A percentile compares a stretch with the other conserved stretches of the same genome.
phyloP scores from a whole-genome alignment of 2,113 vertebrate species.

The Tychaedon coryphoeus region DNA sequence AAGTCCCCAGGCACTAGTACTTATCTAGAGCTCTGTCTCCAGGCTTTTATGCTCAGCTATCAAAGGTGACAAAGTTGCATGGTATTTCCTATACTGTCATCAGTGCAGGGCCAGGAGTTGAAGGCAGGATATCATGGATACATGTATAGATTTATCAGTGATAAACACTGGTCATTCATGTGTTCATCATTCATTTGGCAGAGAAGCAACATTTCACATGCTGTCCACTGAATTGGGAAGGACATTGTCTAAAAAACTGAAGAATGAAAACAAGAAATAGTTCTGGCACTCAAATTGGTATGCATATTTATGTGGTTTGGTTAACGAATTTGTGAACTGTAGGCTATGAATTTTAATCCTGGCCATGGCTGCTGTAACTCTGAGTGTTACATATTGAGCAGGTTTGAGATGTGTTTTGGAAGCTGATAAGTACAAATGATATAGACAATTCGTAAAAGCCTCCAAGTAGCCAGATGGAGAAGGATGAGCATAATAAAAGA shows the following conservation, averaged over 20 bases:
- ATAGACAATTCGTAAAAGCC: background rate
- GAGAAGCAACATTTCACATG: background rate
- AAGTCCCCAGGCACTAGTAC: background rate
- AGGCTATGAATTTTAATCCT: constrained; percentile 27
- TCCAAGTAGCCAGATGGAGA: constrained; percentile 23
- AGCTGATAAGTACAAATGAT: background rate
- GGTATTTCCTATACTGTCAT: background rate
- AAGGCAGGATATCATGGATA: rapidly evolving
- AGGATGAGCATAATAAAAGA: background rate
- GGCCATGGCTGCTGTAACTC: background rate
- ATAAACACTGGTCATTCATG: constrained; percentile 14
- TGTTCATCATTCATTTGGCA: background rate
- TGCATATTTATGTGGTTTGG: background rate
- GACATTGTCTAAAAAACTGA: background rate
- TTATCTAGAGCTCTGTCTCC: background rate
- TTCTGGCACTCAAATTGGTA: background rate
- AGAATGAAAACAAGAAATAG: background rate
- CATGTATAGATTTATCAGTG: constrained; percentile 21
- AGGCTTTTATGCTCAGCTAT: background rate
- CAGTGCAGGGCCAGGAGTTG: rapidly evolving
- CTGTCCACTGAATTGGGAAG: background rate
- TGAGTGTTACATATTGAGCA: background rate
- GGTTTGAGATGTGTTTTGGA: background rate
- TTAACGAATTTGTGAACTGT: constrained; percentile 42
- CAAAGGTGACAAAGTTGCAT: background rate